Base-by-base conservation (phyloP, 2,888 invertebrate genomes). In the Periphyllus acericola region DNA sequence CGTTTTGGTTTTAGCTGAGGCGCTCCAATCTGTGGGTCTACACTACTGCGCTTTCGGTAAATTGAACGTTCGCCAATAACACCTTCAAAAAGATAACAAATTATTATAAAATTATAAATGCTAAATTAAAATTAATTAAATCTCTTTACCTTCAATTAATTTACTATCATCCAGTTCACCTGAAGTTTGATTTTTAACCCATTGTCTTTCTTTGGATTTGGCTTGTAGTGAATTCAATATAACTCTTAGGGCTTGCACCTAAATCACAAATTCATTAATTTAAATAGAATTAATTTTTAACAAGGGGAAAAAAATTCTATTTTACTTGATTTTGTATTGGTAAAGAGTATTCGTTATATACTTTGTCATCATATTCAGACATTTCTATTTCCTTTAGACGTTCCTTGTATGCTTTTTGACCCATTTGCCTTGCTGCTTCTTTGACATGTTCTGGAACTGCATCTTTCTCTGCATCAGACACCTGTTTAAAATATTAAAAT, bases 81-180 rank as follows among this genome's bases (percentile, higher is more conserved):
- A 87, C 96, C 95, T 94, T 1, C 6, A 90, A 87, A 68, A 89
- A 68, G 52, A 81, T 32, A 46, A 29, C 11, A 25, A 40, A 74
- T 25, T 52, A 72, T 52, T 19, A 9, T 36, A 52, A 71, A 83
- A 75, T 19, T 32, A 34, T n/a, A 14, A 3, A 46, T 78, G 5
- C 66, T 66, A 68, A 88, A 84, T 55, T 19, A 14, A 89, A 71
- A 36, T 17, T 11, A 66, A 66, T 68, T 72, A 1, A 60, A 52
- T 83, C 19, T 32, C 87, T 68, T 90, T 91, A 93, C 97, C 97
- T 93, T 99, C 99, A 90, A 99, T 97, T 89, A 99, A 93, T 91
- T 98, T 98, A 0, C 95, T 95, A 90, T 99, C 99, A 91, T 99
- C 99, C 55, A 99, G 92, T 91, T 99, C 99, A 0, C 99, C 99